Percentiles rank a stretch among this genome's conserved stretches.
Conservation (phyloP, 2,113 vertebrate genomes). For the Motacilla alba region DNA sequence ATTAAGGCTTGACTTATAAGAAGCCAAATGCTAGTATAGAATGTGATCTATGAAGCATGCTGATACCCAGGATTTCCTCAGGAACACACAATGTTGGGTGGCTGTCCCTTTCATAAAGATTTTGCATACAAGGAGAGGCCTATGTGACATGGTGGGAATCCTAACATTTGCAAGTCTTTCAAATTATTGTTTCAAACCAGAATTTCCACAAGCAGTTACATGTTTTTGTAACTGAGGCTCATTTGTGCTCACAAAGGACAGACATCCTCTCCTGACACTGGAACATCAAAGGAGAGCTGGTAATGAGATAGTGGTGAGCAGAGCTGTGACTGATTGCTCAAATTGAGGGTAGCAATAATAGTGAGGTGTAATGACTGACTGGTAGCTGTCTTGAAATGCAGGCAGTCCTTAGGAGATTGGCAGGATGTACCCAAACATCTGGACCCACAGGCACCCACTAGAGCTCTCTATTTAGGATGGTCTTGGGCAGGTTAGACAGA, state of each 20-base stretch:
- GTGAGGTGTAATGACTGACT: background rate
- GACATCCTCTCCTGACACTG: background rate
- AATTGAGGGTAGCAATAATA: background rate
- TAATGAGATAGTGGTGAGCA: background rate
- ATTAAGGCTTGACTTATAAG: background rate
- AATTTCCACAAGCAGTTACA: background rate
- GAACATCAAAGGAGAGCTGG: background rate
- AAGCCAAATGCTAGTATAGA: background rate
- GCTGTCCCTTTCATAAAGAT: background rate
- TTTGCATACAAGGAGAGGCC: background rate
- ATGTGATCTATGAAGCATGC: background rate
- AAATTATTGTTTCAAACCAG: background rate
- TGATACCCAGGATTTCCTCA: background rate
- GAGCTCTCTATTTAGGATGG: background rate
- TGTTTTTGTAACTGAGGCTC: background rate
- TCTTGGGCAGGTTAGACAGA: background rate
- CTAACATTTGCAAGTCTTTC: background rate
- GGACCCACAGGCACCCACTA: background rate
- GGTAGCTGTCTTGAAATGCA: background rate
- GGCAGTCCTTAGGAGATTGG: background rate
- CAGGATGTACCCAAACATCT: background rate
- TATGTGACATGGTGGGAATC: background rate
- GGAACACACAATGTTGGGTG: background rate
- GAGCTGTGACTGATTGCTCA: background rate
- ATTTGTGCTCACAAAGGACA: background rate